Evolutionary conservation across 2,888 invertebrate genomes (phyloP), one percentile per base, ranked within the genome.

Genomic region (Phaonia tiefii): DNA sequence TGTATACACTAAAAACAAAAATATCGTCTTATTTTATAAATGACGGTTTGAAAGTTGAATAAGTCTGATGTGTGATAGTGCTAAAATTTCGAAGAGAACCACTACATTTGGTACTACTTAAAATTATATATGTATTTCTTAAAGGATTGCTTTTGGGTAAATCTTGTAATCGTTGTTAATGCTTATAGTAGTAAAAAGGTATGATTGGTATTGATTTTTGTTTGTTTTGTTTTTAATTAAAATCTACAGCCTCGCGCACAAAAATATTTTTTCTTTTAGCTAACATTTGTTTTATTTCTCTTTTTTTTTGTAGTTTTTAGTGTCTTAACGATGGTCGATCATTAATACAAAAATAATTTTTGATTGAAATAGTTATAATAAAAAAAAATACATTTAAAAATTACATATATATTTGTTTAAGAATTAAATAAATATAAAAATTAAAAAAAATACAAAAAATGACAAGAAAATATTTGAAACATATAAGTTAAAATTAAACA

Each of bases 381-480:
- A 69, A 78, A 77, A 74, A 71, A 78, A 72, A 75, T 44, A 77
- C n/a, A 65, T 69, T 65, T 73, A 67, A 54, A 72, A 20, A 70
- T 67, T 75, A 75, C 56, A 78, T 81, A 75, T 78, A 66, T 71
- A 58, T 78, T 49, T 72, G 69, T 81, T 76, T 42, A 71, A 71
- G 72, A 72, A 73, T 72, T 10, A 51, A 65, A 71, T 25, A 74
- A 76, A 82, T 74, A 82, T 72, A 79, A 71, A 76, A 73, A 75
- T 46, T 44, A 31, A 67, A 73, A 58, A 73, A 80, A 83, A 80
- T 77, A 77, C 65, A 70, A 71, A 85, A 83, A 84, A 84, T 85
- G 84, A 85, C 85, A 83, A 85, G 85, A 85, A 84, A 84, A 84
- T 85, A 85, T 85, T 85, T 85, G 84, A 85, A 85, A 85, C 83